Base-by-base conservation (phyloP, 2,113 vertebrate species). In the Glareola pratincola region DNA sequence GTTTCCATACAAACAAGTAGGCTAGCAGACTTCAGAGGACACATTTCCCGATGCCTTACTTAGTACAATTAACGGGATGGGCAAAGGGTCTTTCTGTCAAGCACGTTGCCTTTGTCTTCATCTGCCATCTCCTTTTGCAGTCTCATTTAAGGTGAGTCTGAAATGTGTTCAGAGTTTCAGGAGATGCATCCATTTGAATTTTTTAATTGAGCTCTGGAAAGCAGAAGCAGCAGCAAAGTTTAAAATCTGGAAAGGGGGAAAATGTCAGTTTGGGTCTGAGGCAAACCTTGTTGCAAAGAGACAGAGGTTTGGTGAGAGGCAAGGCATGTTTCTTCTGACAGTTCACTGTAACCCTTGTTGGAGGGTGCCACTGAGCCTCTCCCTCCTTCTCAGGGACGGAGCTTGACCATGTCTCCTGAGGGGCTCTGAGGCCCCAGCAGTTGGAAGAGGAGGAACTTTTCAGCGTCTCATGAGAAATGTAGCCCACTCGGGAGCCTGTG, bases 401-500 rank as follows among this genome's bases (percentile, higher is more conserved):
- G 19, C 29, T 73, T 80, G 22, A 68, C 29, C 12, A 14, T 23
- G 24, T 20, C n/a, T 64, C 17, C 12, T 0, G 0, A 48, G 47
- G 48, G 27, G 12, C 14, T 60, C 30, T 45, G 34, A 77, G n/a
- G 26, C 21, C 32, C 43, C 30, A 57, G 71, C 32, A 50, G 7
- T 29, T 60, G 14, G 2, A 8, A 37, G 23, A 85, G n/a, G 11
- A 3, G 29, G 8, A 62, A 9, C 7, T 15, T 75, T 75, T 75
- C 64, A 59, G 14, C 20, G 22, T 47, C 18, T 85, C 17, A 1
- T 39, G 29, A 47, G 21, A 62, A 86, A 77, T 21, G 8, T 23
- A 43, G 30, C 48, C 16, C 11, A 21, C 7, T 56, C 30, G 21
- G n/a, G 64, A 73, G 18, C 18, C 14, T 12, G 12, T 0, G 0